Percentiles rank a stretch among this genome's conserved stretches.
These are phyloP conservation scores for Amiota minor DNA, from an alignment of 2,888 invertebrate species.

Conservation along the genomic window DNA sequence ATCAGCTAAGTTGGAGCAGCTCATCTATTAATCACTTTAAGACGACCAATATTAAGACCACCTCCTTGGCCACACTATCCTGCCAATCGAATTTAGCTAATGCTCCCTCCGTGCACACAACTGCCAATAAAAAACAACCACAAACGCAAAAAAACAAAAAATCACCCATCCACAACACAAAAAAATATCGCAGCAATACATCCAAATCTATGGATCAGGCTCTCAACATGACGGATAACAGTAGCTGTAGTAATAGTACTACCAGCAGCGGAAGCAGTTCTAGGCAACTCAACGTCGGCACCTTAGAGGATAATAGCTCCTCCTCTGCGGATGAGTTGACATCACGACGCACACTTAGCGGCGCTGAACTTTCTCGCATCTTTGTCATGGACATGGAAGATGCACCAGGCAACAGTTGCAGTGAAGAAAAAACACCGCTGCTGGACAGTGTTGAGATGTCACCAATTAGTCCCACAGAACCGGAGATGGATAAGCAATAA, in stretches of 20 bases:
- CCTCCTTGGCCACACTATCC: conserved; percentile 70
- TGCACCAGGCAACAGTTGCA: conserved; percentile 66
- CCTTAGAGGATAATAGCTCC: conserved; percentile 56
- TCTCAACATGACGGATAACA: conserved; percentile 51
- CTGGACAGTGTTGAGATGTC: conserved; percentile 74
- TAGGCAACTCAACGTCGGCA: conserved; percentile 24
- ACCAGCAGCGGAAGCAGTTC: conserved; percentile 44
- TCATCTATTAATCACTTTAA: conserved; percentile 70
- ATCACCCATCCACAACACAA: background rate
- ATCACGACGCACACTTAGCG: conserved; percentile 64
- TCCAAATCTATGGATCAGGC: conserved; percentile 67
- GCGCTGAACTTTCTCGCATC: conserved; percentile 65
- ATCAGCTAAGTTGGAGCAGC: conserved; percentile 67
- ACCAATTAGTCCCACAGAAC: conserved; percentile 72
- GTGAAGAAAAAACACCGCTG: conserved; percentile 73
- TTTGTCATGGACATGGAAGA: conserved; percentile 69
- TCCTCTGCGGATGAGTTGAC: conserved; percentile 71
- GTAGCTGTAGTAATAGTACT: conserved; percentile 39
- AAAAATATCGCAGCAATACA: conserved; percentile 55
- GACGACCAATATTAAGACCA: conserved; percentile 72
- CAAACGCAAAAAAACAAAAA: background rate
- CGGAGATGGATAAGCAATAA: conserved; percentile 62
- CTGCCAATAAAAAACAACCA: conserved; percentile 41
- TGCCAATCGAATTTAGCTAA: conserved; percentile 67
- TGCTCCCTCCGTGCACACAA: conserved; percentile 46